A percentile compares a stretch with the other conserved stretches of the same genome.
Conservation (phyloP, 2,888 invertebrate genomes). For the Tipula lateralis region DNA sequence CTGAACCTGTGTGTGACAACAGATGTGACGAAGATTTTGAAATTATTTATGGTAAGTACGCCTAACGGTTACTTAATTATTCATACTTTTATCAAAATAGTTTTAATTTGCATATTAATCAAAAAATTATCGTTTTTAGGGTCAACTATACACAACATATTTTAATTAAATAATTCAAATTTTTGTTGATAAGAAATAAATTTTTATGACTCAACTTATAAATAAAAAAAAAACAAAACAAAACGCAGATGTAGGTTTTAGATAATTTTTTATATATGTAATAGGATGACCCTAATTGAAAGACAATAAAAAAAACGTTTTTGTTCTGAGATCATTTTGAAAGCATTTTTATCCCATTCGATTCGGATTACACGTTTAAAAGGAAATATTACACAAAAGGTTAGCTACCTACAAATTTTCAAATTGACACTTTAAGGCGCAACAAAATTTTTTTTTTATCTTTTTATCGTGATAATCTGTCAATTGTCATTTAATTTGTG, state of each 20-base stretch:
- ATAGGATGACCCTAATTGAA: background rate
- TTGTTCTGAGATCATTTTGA: background rate
- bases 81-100: background rate
- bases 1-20: no score
- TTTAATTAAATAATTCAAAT: conserved; percentile 1
- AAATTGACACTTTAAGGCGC: background rate
- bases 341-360: conserved; percentile 15
- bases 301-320: background rate
- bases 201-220: background rate
- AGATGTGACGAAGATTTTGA: no score
- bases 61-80: background rate
- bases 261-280: background rate
- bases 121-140: background rate
- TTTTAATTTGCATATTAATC: background rate
- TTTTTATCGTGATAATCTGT: background rate
- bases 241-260: background rate
- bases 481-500: conserved; percentile 24
- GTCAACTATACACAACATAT: background rate
- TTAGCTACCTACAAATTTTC: background rate
- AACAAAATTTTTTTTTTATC: background rate
- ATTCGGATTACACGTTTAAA: background rate
- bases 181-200: background rate
- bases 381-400: background rate
- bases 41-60: background rate
- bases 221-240: background rate